Evolutionary conservation across 1,140 invertebrate species (phyloP).

Genomic region (Rhyacophila brunnea): DNA sequence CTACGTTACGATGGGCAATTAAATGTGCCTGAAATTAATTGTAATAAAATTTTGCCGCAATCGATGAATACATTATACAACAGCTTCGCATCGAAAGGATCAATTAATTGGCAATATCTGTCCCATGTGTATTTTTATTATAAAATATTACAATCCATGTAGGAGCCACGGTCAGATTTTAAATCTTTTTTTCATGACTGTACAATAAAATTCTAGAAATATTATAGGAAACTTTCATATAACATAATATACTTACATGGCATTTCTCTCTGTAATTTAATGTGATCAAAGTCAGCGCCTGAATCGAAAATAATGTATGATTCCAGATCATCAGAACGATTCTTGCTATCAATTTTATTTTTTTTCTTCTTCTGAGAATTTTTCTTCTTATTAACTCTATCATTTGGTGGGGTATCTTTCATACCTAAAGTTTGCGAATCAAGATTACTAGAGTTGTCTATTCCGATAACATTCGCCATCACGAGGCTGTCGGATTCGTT

Average conservation of each 20-base stretch:
- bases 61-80: too few relatives aligned
- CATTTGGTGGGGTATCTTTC: neutral
- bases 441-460: slow-evolving; percentile 3
- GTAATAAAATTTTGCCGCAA: too few relatives aligned
- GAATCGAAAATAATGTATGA: neutral
- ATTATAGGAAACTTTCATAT: too few relatives aligned
- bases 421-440: neutral
- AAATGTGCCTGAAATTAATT: too few relatives aligned
- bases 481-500: slow-evolving; percentile 11
- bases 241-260: slow-evolving; percentile 23
- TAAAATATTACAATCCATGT: too few relatives aligned
- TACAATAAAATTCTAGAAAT: too few relatives aligned
- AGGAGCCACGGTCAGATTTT: too few relatives aligned
- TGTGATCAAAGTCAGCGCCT: slow-evolving; percentile 32
- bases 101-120: too few relatives aligned
- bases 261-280: slow-evolving; percentile 26
- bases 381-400: neutral
- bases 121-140: too few relatives aligned
- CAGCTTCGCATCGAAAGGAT: too few relatives aligned
- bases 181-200: too few relatives aligned
- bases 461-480: slow-evolving; percentile 31
- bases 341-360: slow-evolving; percentile 15
- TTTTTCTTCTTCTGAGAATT: slow-evolving; percentile 5
- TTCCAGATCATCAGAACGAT: neutral
- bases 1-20: too few relatives aligned